A percentile compares a stretch with the other conserved stretches of the same genome.
phyloP scores from a whole-genome alignment of 2,797 vertebrate genomes.

The Trichosurus vulpecula region DNA sequence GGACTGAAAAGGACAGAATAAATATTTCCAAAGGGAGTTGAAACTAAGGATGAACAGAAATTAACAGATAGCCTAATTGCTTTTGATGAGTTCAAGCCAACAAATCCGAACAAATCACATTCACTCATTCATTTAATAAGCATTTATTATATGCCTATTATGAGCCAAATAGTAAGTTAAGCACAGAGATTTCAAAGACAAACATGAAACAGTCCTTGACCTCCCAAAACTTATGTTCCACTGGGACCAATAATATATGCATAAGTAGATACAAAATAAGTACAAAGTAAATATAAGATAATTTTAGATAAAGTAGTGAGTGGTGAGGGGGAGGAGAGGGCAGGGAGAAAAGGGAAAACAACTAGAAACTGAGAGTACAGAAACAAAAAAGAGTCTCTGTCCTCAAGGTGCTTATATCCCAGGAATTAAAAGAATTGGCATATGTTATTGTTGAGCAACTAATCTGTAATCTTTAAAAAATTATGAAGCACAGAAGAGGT shows the following conservation, averaged over 20 bases:
- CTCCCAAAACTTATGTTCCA: neutral
- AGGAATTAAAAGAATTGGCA: neutral
- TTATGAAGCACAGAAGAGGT: neutral
- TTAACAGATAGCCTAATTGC: neutral
- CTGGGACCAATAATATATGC: neutral
- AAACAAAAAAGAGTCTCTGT: neutral
- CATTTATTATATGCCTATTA: neutral
- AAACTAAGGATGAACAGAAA: neutral
- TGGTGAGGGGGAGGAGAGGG: neutral
- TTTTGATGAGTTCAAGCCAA: neutral
- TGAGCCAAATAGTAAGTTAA: neutral
- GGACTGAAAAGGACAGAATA: neutral
- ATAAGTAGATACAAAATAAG: neutral
- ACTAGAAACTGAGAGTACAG: neutral
- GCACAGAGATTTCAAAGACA: neutral
- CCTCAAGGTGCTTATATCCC: neutral
- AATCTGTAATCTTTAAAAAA: neutral
- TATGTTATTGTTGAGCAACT: neutral
- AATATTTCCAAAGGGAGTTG: neutral
- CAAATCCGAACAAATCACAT: neutral
- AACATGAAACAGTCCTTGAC: neutral
- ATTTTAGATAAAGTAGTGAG: neutral
- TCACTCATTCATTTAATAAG: neutral
- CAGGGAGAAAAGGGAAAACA: neutral
- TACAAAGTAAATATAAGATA: neutral